phyloP scores from a whole-genome alignment of 2,888 invertebrate genomes.

The Aradus depressus region DNA sequence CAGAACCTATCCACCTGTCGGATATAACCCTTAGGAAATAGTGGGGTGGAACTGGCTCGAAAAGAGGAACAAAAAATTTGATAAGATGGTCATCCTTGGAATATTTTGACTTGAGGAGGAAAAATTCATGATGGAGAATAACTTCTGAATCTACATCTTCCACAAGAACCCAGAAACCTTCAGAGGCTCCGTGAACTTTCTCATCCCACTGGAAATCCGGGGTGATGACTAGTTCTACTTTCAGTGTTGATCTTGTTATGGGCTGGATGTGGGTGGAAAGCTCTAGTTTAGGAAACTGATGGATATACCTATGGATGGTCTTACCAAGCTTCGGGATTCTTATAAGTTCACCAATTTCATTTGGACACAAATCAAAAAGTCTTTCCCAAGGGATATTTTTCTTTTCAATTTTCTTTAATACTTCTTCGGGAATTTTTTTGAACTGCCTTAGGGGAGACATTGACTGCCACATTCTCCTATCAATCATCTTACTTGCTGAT shows the following conservation, averaged over 20 bases:
- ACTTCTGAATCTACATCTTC: slow-evolving; percentile 81
- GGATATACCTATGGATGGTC: slow-evolving; percentile 89
- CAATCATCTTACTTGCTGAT: slow-evolving; percentile 96
- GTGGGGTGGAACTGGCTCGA: slow-evolving; percentile 96
- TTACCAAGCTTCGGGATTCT: slow-evolving; percentile 87
- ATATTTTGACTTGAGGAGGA: slow-evolving; percentile 89
- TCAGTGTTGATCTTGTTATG: slow-evolving; percentile 79
- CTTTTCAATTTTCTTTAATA: slow-evolving; percentile 94
- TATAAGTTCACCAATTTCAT: slow-evolving; percentile 91
- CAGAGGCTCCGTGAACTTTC: slow-evolving; percentile 64
- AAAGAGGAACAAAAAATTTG: slow-evolving; percentile 96
- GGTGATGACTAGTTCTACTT: slow-evolving; percentile 92
- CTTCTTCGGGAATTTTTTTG: slow-evolving; percentile 92
- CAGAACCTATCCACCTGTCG: slow-evolving; percentile 87
- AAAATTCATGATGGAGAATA: slow-evolving; percentile 91
- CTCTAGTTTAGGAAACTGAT: slow-evolving; percentile 94
- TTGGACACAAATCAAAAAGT: slow-evolving; percentile 90
- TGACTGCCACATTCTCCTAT: slow-evolving; percentile 98
- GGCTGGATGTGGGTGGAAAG: slow-evolving; percentile 96
- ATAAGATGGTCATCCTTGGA: slow-evolving; percentile 88
- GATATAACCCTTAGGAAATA: slow-evolving; percentile 88
- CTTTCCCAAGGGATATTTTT: slow-evolving; percentile 91
- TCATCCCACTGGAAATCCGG: slow-evolving; percentile 99
- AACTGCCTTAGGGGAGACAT: slow-evolving; percentile 98
- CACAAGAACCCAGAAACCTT: slow-evolving; percentile 79